phyloP scores from a whole-genome alignment of 2,888 invertebrate genomes.

The Ptychoptera contaminata region DNA sequence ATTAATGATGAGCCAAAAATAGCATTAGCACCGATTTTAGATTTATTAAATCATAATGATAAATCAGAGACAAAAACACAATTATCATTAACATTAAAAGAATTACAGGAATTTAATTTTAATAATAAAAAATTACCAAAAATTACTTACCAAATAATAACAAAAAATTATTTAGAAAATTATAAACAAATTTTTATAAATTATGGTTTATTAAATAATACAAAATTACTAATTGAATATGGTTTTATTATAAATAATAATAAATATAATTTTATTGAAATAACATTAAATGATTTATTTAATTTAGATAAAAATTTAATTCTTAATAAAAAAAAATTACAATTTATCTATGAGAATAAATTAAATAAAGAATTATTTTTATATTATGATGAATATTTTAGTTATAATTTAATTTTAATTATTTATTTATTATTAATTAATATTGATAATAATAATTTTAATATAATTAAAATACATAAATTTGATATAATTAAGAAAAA shows the following conservation, averaged over 20 bases:
- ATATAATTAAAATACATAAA: too few species aligned
- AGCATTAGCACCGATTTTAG: constrained; percentile 76
- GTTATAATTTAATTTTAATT: constrained; percentile 42
- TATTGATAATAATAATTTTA: too few species aligned
- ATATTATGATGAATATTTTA: constrained; percentile 42
- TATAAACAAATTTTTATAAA: constrained; percentile 73
- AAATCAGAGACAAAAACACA: constrained; percentile 37
- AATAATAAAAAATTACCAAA: constrained; percentile 9
- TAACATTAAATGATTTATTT: constrained; percentile 39
- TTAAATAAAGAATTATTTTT: constrained; percentile 47
- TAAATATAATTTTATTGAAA: constrained; percentile 46
- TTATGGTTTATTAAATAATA: constrained; percentile 70
- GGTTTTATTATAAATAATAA: constrained; percentile 64
- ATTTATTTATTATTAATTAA: constrained; percentile 23
- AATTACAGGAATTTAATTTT: constrained; percentile 1
- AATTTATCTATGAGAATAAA: constrained; percentile 45
- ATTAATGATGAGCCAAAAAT: constrained; percentile 44
- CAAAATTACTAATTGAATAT: constrained; percentile 70
- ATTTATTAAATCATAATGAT: constrained; percentile 76
- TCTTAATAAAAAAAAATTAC: constrained; percentile 28
- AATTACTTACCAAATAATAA: constrained; percentile 7
- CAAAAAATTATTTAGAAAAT: constrained; percentile 31
- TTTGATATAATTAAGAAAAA: too few species aligned
- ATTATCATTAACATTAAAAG: constrained; percentile 13
- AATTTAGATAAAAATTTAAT: constrained; percentile 22